A percentile compares a stretch with the other conserved stretches of the same genome.
phyloP scores from a whole-genome alignment of 2,113 vertebrate genomes.

The Bos taurus region ARS-UCD2.0 NC_037339.1:80936001-80936500 shows the following conservation, averaged over 20 bases:
- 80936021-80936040: not conserved
- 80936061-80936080: not conserved
- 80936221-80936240: not conserved
- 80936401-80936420: not conserved
- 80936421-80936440: rapidly evolving
- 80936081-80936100: not conserved
- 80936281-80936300: not conserved
- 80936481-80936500: not conserved
- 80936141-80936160: not conserved
- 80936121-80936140: not conserved
- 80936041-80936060: not conserved
- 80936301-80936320: not conserved
- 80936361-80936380: not conserved
- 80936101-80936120: not conserved
- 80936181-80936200: not conserved
- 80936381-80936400: not conserved
- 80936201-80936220: not conserved
- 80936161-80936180: not conserved
- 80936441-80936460: not conserved
- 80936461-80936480: not conserved
- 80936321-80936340: rapidly evolving
- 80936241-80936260: not conserved
- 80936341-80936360: not conserved
- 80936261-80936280: not conserved
- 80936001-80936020: not conserved